Evolutionary conservation across 2,113 vertebrate species (phyloP), one percentile per base, ranked within the genome.

Genomic region (Trochalopteron elliotii): DNA sequence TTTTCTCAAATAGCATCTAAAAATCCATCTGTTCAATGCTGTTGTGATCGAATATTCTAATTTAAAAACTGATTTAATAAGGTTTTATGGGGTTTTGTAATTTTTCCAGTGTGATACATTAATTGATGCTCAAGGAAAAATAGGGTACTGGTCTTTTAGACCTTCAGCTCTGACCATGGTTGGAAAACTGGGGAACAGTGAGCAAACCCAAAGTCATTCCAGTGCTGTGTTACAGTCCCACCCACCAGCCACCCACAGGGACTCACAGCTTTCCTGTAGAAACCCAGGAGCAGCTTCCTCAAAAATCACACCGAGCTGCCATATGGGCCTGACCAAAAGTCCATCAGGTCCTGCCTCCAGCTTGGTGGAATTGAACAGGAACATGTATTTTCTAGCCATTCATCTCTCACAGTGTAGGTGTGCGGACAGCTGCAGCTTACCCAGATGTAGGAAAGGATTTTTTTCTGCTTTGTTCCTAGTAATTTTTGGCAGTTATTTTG

Each of bases 61-160:
- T 94, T 96, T 90, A 8, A 80, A 93, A 91, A 35, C 25, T 37
- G 33, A 52, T 77, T 82, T 85, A 67, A 69, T 89, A 57, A 87
- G 35, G 7, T 19, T 86, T n/a, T 63, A 12, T 47, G 10, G 30
- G 18, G 8, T 33, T 94, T 80, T 64, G 24, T 63, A 0, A 13
- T 71, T 90, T 69, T 83, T 88, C 12, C 4, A 28, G 88, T 77
- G 18, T 1, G 4, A 40, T 35, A 40, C 5, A 12, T 74, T 70
- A 70, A 80, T 40, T 72, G 37, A 24, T 80, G 52, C 59, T 94
- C 42, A 67, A 67, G 47, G 40, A 72, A 93, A 87, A 72, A 50
- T 24, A 33, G 25, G 17, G 12, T 30, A 53, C 7, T 40, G 11
- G 10, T 94, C 70, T 63, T 25, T 70, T 86, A 77, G 70, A 90